Conservation (phyloP, 2,797 vertebrate species). For the Thamnophis elegans region DNA sequence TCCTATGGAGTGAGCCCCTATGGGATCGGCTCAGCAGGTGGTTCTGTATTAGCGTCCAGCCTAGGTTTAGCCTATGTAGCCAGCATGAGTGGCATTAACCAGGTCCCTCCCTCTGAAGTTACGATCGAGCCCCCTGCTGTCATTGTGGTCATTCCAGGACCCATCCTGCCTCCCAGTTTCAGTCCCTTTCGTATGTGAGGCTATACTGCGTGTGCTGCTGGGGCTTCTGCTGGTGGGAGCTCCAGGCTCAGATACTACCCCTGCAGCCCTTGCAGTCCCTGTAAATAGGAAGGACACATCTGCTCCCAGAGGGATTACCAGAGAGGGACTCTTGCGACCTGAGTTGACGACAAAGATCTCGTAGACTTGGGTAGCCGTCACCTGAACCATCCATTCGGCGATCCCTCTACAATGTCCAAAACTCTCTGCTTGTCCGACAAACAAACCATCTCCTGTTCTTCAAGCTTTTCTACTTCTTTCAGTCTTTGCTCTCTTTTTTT, state of each 20-base stretch:
- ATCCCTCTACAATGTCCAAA: neutral
- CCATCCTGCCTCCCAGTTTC: neutral
- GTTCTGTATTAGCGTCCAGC: neutral
- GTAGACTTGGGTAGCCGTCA: neutral
- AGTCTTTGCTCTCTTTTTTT: neutral
- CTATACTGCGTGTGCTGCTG: neutral
- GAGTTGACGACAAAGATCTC: too few relatives aligned
- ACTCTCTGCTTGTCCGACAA: neutral
- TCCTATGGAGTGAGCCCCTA: too few relatives aligned
- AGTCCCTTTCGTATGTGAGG: neutral
- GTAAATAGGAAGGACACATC: neutral
- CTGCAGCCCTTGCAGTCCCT: neutral
- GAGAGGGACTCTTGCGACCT: too few relatives aligned
- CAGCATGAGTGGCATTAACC: neutral
- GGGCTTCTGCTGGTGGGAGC: neutral
- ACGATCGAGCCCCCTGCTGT: fast-evolving
- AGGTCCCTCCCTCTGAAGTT: neutral
- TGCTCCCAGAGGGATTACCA: too few relatives aligned
- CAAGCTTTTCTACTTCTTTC: neutral
- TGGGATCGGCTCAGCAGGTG: neutral
- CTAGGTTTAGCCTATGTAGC: neutral
- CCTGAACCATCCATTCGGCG: neutral
- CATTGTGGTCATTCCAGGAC: fast-evolving
- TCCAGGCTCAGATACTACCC: too few relatives aligned
- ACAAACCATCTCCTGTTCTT: neutral